A percentile compares a stretch with the other conserved stretches of the same genome.
phyloP scores from a whole-genome alignment of 1,140 invertebrate genomes.

The Drosophila baimaii region DNA sequence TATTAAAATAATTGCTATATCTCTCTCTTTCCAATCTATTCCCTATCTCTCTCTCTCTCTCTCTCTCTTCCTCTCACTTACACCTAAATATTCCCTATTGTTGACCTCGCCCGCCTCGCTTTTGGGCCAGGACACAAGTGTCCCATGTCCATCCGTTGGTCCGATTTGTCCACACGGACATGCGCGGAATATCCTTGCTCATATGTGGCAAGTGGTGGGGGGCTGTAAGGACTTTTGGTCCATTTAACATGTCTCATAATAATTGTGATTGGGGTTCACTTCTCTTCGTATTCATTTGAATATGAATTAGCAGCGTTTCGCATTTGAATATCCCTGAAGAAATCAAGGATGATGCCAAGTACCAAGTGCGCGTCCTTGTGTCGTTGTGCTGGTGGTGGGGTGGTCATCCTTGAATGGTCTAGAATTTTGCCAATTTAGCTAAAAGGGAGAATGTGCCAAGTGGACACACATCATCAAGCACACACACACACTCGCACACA shows the following conservation, averaged over 20 bases:
- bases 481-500: constrained; percentile 25
- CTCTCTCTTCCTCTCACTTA: neutral
- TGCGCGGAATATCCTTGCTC: constrained; percentile 61
- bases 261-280: constrained; percentile 84
- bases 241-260: constrained; percentile 84
- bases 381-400: neutral
- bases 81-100: constrained; percentile 14
- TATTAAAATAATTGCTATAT: too few species aligned
- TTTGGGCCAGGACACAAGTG: constrained; percentile 16
- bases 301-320: constrained; percentile 82
- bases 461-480: constrained; percentile 53
- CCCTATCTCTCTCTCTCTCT: too few species aligned
- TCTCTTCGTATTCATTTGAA: constrained; percentile 82
- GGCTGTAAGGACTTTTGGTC: constrained; percentile 80
- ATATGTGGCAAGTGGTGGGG: constrained; percentile 17
- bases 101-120: neutral
- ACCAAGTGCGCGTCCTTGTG: neutral
- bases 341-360: constrained; percentile 7
- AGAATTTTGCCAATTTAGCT: constrained; percentile 82
- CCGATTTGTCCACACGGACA: constrained; percentile 56
- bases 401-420: constrained; percentile 55
- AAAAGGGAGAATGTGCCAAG: constrained; percentile 75
- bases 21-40: too few species aligned
- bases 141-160: constrained; percentile 67
- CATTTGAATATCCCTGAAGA: constrained; percentile 49